Base-by-base conservation (phyloP, 2,888 invertebrate genomes). In the Carabus problematicus region DNA sequence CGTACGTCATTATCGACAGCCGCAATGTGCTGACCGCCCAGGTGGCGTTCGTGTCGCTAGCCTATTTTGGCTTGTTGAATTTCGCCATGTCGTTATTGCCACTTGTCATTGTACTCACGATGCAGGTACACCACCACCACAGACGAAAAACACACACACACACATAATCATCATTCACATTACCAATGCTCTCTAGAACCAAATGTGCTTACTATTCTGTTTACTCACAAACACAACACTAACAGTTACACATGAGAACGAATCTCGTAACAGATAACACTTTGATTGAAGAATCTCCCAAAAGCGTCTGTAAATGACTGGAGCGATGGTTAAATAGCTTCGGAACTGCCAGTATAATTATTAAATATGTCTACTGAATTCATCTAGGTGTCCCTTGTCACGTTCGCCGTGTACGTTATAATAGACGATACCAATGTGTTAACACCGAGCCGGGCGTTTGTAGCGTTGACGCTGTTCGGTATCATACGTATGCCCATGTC, bases 401-500 rank as follows among this genome's bases (percentile, higher is more conserved):
- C 94, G 72, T 95, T 97, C 84, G 88, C 91, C 77, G 90, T 92
- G 71, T 97, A 89, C 84, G 88, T 94, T 75, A 83, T 91, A 76
- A 82, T 85, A 74, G 87, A 87, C 77, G 85, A 87, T 52, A 85
- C 87, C 76, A 88, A 95, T 83, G 81, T 90, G 73, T 84, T 97
- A 81, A 92, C 91, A 76, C 90, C 94, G 19, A 85, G 90, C 80
- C 91, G 88, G 81, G 92, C 92, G 71, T 95, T 97, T 84, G 95
- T 96, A 64, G 90, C 94, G 73, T 85, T 97, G 77, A 87, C 94
- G 43, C 85, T 97, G 75, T 96, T 97, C 85, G 92, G 92, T 83
- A 89, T 93, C 75, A 89, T 97, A 81, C 88, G 94, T 79, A 86
- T 95, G 83, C 95, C 96, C 70, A 85, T 97, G 83, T 89, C 91